phyloP scores from a whole-genome alignment of 2,888 invertebrate genomes.

The Eledone cirrhosa region DNA sequence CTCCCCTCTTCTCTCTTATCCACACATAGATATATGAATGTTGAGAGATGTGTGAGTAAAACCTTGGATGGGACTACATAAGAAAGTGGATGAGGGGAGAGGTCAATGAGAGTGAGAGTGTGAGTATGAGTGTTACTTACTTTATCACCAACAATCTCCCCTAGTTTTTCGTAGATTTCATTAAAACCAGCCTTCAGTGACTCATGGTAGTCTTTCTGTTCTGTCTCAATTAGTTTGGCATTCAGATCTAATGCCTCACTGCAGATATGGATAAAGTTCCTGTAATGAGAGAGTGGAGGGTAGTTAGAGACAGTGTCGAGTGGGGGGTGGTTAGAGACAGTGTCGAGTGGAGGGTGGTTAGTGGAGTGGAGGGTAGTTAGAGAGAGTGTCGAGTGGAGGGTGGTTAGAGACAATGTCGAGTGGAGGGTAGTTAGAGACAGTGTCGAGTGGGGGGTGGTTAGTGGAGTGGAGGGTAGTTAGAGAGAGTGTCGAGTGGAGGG shows the following conservation, averaged over 20 bases:
- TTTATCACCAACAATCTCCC: slow-evolving; percentile 62
- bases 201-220: slow-evolving; percentile 92
- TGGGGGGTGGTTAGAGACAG: too few relatives aligned
- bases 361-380: too few relatives aligned
- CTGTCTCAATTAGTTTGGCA: slow-evolving; percentile 84
- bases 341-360: too few relatives aligned
- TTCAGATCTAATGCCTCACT: slow-evolving; percentile 90
- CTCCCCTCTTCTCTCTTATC: too few relatives aligned
- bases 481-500: neutral
- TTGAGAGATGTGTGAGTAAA: too few relatives aligned
- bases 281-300: slow-evolving; percentile 64
- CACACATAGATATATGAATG: too few relatives aligned
- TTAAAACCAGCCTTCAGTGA: slow-evolving; percentile 86
- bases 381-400: too few relatives aligned
- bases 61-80: too few relatives aligned
- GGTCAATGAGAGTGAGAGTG: too few relatives aligned
- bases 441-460: neutral
- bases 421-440: too few relatives aligned
- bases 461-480: neutral
- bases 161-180: slow-evolving; percentile 81
- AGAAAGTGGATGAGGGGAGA: too few relatives aligned
- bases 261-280: slow-evolving; percentile 90
- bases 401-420: too few relatives aligned
- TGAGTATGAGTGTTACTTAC: slow-evolving; percentile 44
- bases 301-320: neutral